Conservation (phyloP, 2,113 vertebrate species). For the Pandion haliaetus region DNA sequence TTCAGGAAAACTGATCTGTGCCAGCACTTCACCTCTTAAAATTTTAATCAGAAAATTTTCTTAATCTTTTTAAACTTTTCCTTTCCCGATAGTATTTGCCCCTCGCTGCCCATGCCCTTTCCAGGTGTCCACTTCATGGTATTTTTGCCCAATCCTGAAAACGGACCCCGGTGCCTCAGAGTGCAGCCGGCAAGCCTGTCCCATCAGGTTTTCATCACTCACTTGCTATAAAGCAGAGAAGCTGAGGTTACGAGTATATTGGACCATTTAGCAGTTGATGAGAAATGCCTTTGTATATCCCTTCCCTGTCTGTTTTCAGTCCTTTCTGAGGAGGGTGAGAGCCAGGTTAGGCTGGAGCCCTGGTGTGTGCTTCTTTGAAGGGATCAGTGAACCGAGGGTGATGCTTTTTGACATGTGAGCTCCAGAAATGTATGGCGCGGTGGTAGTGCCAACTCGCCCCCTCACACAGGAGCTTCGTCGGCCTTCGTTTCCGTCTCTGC, state of each 20-base stretch:
- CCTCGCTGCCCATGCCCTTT: background rate
- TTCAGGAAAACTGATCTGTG: constrained; percentile 63
- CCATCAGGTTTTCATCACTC: constrained; percentile 76
- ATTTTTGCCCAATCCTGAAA: constrained; percentile 40
- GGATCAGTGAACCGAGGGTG: constrained; percentile 32
- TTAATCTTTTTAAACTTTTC: constrained; percentile 53
- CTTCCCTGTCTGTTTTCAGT: background rate
- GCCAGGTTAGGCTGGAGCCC: constrained; percentile 55
- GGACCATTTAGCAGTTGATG: constrained; percentile 67
- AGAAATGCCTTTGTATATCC: constrained; percentile 69
- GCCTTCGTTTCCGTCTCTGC: background rate
- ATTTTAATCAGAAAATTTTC: constrained; percentile 44
- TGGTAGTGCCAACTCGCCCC: background rate
- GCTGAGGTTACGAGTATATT: constrained; percentile 71
- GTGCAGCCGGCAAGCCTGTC: constrained; percentile 7
- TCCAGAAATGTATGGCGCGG: constrained; percentile 8
- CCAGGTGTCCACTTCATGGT: background rate
- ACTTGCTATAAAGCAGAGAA: constrained; percentile 66
- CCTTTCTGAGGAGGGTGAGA: constrained; percentile 57
- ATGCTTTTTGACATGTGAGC: constrained; percentile 51
- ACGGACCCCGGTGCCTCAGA: background rate
- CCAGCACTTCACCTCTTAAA: constrained; percentile 33
- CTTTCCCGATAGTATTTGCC: background rate
- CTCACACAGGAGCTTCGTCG: background rate
- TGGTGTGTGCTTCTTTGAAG: constrained; percentile 35